Evolutionary conservation across 2,113 vertebrate genomes (phyloP).

Genomic region (Zosterops japonicus): DNA sequence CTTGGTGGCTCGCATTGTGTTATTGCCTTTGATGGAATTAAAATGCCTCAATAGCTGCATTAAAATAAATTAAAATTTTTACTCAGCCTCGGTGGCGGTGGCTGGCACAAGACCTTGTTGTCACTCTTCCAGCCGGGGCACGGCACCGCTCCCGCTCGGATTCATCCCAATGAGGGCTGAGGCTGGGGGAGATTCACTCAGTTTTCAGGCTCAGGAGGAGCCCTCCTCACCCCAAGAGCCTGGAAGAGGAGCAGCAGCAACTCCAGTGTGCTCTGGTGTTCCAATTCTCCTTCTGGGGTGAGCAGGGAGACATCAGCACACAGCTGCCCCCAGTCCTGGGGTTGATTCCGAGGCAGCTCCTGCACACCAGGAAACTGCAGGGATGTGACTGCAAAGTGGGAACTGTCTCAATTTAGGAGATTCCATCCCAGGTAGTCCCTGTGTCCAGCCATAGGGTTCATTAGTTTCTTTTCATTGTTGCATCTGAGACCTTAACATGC

Average conservation of each 20-base stretch:
- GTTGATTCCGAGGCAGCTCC: neutral
- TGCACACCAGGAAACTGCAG: neutral
- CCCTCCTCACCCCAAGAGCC: rapidly evolving
- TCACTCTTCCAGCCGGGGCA: neutral
- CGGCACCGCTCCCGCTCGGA: rapidly evolving
- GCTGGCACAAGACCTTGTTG: neutral
- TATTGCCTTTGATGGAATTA: neutral
- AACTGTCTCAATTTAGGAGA: neutral
- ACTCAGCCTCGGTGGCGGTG: neutral
- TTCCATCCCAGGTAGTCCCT: neutral
- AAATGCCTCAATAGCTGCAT: neutral
- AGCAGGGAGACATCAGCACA: rapidly evolving
- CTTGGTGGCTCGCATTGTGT: neutral
- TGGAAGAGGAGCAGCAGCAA: neutral
- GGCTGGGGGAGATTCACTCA: neutral
- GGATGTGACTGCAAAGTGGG: neutral
- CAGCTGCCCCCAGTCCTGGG: rapidly evolving
- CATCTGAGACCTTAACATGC: neutral
- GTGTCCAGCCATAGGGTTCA: neutral
- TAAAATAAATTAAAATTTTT: conserved; percentile 30
- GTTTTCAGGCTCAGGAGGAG: neutral
- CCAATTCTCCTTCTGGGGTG: rapidly evolving
- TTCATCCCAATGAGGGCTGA: neutral
- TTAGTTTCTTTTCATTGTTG: neutral
- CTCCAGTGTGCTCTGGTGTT: rapidly evolving